Conservation (phyloP, 2,888 invertebrate genomes). For the Maniola hyperantus region DNA sequence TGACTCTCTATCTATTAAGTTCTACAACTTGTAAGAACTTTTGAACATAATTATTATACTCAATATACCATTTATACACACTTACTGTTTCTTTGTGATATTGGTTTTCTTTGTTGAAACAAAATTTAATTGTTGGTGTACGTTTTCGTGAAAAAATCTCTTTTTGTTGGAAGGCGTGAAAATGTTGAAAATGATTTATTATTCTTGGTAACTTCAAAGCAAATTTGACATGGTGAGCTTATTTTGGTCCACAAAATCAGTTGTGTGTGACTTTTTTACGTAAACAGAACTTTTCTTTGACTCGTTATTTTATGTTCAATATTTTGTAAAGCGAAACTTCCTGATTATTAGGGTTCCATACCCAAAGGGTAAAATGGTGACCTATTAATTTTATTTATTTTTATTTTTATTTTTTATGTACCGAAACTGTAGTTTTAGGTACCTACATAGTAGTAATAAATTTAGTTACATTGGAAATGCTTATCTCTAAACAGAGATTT, state of each 20-base stretch:
- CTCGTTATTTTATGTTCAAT: too few species aligned
- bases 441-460: too few species aligned
- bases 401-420: too few species aligned
- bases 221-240: neutral
- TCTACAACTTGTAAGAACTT: neutral
- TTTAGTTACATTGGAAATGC: too few species aligned
- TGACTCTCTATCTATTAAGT: neutral
- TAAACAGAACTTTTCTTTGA: too few species aligned
- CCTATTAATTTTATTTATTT: too few species aligned
- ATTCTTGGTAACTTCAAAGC: neutral
- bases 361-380: too few species aligned
- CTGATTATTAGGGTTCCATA: too few species aligned
- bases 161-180: neutral
- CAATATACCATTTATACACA: neutral
- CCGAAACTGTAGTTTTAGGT: too few species aligned
- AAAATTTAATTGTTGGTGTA: neutral
- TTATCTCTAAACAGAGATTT: too few species aligned
- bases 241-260: neutral
- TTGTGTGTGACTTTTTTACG: too few species aligned
- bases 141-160: neutral
- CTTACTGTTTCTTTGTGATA: neutral
- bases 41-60: neutral
- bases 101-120: conserved; percentile 7
- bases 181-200: neutral
- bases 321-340: too few species aligned